Evolutionary conservation across 2,113 vertebrate species (phyloP), one percentile per base, ranked within the genome.

Genomic region (Hemibagrus wyckioides): DNA sequence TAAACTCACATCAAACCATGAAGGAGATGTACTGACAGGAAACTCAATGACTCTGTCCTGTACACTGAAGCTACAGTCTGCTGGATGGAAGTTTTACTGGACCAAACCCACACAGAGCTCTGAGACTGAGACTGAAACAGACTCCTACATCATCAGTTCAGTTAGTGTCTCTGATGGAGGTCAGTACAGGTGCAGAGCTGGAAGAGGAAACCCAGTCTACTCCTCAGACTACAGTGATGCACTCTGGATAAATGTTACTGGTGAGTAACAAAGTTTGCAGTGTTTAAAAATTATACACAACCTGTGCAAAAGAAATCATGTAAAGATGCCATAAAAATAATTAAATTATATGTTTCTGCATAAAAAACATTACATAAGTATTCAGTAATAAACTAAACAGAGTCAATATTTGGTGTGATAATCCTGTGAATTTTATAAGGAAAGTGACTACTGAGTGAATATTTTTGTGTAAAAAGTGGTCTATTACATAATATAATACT

Each of bases 141-240:
- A 23, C 39, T 4, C 0, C 19, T 75, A 41, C 36, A 11, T 9
- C 39, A 41, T 44, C 23, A 48, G 39, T 0, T 44, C 71, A 75
- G 71, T 28, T 75, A 28, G 41, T 1, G 71, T 48, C 71, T 75
- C 71, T 75, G 71, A 75, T 75, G 71, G 41, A 48, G 71, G 71
- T 28, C 71, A 75, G 39, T 75, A 75, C 71, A 75, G 23, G 39
- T 75, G 71, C 25, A 75, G 71, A 75, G 71, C 65, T 67, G 65
- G 65, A 67, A 67, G 65, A 67, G 65, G 65, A 67, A 33, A 67
- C 65, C 65, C 65, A 67, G 23, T 67, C 14, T 67, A 33, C 17
- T 63, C n/a, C 61, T n/a, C 61, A 63, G 10, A 63, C 61, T 63
- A 63, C 61, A 63, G 61, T 63, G 61, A 63, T n/a, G 61, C 28